Conservation (phyloP, 2,797 vertebrate genomes). For the Limosa lapponica region DNA sequence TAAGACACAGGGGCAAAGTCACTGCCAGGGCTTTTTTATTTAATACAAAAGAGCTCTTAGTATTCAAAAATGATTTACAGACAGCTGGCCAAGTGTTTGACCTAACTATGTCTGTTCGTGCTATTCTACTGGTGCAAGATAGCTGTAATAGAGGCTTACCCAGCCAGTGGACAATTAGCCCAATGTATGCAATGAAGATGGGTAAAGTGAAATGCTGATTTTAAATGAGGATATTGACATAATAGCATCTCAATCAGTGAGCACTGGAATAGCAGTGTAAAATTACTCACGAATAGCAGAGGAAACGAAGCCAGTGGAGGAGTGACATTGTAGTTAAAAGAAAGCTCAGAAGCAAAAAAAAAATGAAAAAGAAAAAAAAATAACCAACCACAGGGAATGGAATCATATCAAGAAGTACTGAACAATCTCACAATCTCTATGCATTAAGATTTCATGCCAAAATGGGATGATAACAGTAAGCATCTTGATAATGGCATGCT, state of each 20-base stretch:
- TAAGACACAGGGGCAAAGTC: conserved; percentile 60
- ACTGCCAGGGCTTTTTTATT: conserved; percentile 53
- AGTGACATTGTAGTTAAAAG: conserved; percentile 23
- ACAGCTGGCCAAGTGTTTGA: conserved; percentile 67
- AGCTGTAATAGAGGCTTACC: conserved; percentile 42
- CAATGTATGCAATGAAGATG: conserved; percentile 38
- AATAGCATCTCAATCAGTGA: conserved; percentile 61
- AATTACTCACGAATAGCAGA: conserved; percentile 36
- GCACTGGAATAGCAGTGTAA: conserved; percentile 35
- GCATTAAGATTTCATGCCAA: neutral
- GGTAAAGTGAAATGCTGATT: conserved; percentile 57
- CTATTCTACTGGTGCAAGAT: conserved; percentile 25
- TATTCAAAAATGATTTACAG: conserved; percentile 61
- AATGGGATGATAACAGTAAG: neutral
- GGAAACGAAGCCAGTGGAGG: conserved; percentile 21
- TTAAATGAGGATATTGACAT: conserved; percentile 67
- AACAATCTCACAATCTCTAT: neutral
- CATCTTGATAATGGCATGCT: neutral
- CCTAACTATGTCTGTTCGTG: neutral
- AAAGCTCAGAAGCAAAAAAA: conserved; percentile 3
- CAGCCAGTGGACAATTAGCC: conserved; percentile 60
- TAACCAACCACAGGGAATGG: too few relatives aligned
- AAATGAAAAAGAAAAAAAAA: too few relatives aligned
- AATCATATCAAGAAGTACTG: conserved; percentile 8
- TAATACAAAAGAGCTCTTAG: conserved; percentile 58